These are phyloP conservation scores for Mobula birostris DNA, from an alignment of 2,113 vertebrate genomes.

Conservation along the genomic window DNA sequence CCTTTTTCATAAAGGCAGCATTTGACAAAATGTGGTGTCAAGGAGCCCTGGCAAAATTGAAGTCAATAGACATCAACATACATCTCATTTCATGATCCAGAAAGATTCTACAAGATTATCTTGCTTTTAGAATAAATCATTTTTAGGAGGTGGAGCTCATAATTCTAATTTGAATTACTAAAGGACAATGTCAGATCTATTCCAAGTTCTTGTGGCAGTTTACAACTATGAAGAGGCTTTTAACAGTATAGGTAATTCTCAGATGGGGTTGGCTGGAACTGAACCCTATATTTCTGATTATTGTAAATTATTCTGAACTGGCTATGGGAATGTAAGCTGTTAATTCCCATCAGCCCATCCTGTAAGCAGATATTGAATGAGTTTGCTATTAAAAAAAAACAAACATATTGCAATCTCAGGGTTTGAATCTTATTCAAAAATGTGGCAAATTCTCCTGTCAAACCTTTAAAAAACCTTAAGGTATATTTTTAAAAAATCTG, in stretches of 20 bases:
- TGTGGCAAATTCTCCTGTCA: not conserved
- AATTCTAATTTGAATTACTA: not conserved
- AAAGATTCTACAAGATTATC: not conserved
- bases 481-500: not conserved
- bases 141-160: not conserved
- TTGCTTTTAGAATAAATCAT: not conserved
- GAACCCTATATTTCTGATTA: not conserved
- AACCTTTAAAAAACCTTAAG: not conserved
- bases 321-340: not conserved
- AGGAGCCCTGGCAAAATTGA: too few species aligned
- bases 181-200: not conserved
- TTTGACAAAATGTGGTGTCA: too few species aligned
- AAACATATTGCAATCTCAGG: not conserved
- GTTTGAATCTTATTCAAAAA: not conserved
- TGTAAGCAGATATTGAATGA: not conserved
- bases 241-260: not conserved
- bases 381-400: not conserved
- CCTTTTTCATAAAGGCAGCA: too few species aligned
- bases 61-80: too few species aligned
- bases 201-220: not conserved
- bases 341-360: not conserved
- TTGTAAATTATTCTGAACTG: not conserved
- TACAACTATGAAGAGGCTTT: not conserved
- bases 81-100: not conserved
- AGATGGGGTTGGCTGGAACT: not conserved